phyloP scores from a whole-genome alignment of 1,140 invertebrate genomes.

The Drosophila funebris region DNA sequence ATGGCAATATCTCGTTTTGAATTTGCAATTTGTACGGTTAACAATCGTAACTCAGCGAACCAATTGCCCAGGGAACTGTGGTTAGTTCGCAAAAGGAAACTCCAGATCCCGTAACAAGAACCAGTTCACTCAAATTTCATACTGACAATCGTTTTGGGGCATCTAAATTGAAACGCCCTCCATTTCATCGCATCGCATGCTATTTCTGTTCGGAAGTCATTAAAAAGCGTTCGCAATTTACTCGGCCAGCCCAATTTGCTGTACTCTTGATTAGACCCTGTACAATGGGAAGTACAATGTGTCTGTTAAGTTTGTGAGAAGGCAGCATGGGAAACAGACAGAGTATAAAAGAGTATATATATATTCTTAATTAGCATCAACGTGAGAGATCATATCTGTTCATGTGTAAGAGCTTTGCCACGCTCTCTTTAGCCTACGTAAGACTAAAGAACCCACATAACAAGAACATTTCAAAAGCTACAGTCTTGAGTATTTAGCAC shows the following conservation, averaged over 20 bases:
- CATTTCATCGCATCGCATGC: neutral
- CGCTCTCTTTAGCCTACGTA: too few relatives aligned
- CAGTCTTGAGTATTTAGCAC: too few relatives aligned
- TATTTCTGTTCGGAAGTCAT: slow-evolving; percentile 25
- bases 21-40: slow-evolving; percentile 9
- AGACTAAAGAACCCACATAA: too few relatives aligned
- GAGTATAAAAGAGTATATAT: too few relatives aligned
- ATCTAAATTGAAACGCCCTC: slow-evolving; percentile 58
- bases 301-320: too few relatives aligned
- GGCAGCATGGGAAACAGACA: too few relatives aligned
- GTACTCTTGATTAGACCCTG: too few relatives aligned
- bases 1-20: neutral
- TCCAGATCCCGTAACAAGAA: neutral
- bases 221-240: slow-evolving; percentile 38
- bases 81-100: neutral
- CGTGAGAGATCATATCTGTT: too few relatives aligned
- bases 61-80: neutral
- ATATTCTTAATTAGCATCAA: too few relatives aligned
- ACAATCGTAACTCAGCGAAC: neutral
- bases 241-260: slow-evolving; percentile 2
- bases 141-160: slow-evolving; percentile 24
- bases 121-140: slow-evolving; percentile 19
- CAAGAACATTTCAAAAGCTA: too few relatives aligned
- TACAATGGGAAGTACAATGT: too few relatives aligned
- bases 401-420: too few relatives aligned